phyloP scores from a whole-genome alignment of 2,888 invertebrate genomes.

The Ferrisia virgata region DNA sequence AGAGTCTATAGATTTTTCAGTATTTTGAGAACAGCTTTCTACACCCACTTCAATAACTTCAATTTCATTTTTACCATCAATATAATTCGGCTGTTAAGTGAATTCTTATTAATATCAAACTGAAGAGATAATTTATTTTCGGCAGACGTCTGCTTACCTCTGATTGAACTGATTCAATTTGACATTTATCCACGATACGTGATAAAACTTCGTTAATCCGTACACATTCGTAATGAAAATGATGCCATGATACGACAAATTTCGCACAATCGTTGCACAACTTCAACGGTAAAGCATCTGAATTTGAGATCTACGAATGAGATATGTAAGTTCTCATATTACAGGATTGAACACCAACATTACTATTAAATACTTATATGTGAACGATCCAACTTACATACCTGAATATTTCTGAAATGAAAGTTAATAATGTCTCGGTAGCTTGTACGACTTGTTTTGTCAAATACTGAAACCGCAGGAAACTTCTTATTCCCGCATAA shows the following conservation, averaged over 20 bases:
- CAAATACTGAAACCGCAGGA: neutral
- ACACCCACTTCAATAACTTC: neutral
- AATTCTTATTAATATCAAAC: neutral
- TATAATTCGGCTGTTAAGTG: neutral
- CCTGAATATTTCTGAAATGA: neutral
- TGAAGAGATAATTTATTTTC: neutral
- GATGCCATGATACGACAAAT: constrained; percentile 17
- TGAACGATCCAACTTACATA: neutral
- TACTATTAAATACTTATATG: too few species aligned
- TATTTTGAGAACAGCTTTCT: neutral
- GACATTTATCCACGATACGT: neutral
- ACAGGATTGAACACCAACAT: neutral
- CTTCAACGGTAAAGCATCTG: constrained; percentile 13
- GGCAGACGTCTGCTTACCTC: too few species aligned
- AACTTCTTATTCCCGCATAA: neutral
- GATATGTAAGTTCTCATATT: neutral
- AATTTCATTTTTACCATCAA: neutral
- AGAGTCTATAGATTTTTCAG: neutral
- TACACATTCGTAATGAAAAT: neutral
- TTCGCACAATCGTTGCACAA: constrained; percentile 8
- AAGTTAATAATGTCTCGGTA: neutral
- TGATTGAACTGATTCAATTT: neutral
- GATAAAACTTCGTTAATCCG: neutral
- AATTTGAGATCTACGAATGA: neutral
- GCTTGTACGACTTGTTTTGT: neutral